Evolutionary conservation across 2,888 invertebrate species (phyloP), one percentile per base, ranked within the genome.

Genomic region (Ryuthela nishihirai): DNA sequence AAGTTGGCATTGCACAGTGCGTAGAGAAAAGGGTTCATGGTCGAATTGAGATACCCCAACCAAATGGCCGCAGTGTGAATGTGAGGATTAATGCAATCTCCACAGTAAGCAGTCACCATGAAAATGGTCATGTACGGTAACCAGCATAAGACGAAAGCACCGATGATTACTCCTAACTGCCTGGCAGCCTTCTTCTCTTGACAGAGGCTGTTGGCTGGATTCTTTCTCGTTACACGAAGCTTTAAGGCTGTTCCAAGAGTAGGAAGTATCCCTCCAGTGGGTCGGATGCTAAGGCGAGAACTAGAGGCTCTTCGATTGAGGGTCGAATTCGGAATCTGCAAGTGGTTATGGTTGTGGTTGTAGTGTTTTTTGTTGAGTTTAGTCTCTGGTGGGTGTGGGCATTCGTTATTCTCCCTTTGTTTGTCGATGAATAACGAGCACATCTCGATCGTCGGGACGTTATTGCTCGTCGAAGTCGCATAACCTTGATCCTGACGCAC

Each of bases 71-170:
- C 74, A 18, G 74, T 73, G 64, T 78, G 71, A 3, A 76, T 68
- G 2, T 70, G 71, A n/a, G 71, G 70, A 24, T 71, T 69, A 0
- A 79, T 72, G 66, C 78, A 79, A 47, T 72, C 71, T 40, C 73
- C 71, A 67, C 78, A 79, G 56, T 76, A 77, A 38, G 78, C 76
- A 62, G 80, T 79, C 18, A 80, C 78, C 46, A 79, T 72, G 68
- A 81, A 81, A 5, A 80, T 71, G 32, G 78, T 75, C 68, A 81
- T 80, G 69, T 81, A 81, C n/a, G 81, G 81, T 23, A 81, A 72
- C 76, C 80, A 81, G 67, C 81, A 81, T 47, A 80, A 69, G 2
- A 80, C 75, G 67, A 81, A 81, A 3, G 79, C 80, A 18, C 80
- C 79, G 70, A 80, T 78, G 47, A 81, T 81, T 12, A 81, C 79